These are phyloP conservation scores for Lynx canadensis DNA, from an alignment of 2,113 vertebrate species.

Conservation along the genomic window DNA sequence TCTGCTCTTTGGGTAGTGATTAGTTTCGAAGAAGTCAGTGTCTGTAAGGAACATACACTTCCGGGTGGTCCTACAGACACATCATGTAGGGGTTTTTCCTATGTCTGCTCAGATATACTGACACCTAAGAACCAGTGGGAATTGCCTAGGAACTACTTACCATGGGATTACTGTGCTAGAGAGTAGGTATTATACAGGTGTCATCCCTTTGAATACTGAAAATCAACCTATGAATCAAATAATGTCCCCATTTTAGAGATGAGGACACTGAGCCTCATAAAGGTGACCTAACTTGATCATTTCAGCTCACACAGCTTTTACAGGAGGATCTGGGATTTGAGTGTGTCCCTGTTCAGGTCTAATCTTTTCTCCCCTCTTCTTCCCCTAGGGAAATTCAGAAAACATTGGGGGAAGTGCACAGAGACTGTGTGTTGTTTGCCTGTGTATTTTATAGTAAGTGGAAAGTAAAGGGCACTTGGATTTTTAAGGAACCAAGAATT, in stretches of 20 bases:
- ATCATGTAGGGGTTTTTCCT: not conserved
- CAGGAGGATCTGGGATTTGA: not conserved
- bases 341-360: not conserved
- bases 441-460: not conserved
- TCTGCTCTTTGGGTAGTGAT: not conserved
- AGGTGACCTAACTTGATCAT: not conserved
- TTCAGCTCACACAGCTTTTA: not conserved
- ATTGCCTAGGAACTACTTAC: not conserved
- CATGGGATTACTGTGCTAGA: rapidly evolving
- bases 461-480: not conserved
- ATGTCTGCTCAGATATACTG: not conserved
- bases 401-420: not conserved
- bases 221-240: not conserved
- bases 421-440: not conserved
- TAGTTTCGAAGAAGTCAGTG: not conserved
- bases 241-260: not conserved
- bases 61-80: not conserved
- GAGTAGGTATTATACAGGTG: not conserved
- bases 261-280: not conserved
- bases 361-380: not conserved
- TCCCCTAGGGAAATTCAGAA: not conserved
- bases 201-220: not conserved
- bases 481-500: not conserved
- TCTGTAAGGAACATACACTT: not conserved
- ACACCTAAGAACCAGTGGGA: not conserved